A percentile compares a stretch with the other conserved stretches of the same genome.
phyloP scores from a whole-genome alignment of 2,797 vertebrate species.

The Chaetophractus vellerosus region DNA sequence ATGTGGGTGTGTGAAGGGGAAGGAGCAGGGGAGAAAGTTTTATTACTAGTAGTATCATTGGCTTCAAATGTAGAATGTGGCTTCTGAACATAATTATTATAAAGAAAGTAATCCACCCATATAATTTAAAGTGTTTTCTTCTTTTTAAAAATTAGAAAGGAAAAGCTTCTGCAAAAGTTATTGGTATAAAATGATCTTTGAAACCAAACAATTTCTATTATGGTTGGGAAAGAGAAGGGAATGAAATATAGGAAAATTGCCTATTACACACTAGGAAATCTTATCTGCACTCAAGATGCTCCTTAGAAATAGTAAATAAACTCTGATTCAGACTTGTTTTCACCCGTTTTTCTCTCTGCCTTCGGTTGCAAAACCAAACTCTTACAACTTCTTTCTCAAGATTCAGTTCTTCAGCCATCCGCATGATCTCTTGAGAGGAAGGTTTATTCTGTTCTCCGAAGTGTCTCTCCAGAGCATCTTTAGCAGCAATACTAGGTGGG shows the following conservation, averaged over 20 bases:
- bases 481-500: slow-evolving; percentile 94
- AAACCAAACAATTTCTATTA: slow-evolving; percentile 40
- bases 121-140: slow-evolving; percentile 26
- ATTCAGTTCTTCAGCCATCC: slow-evolving; percentile 97
- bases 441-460: slow-evolving; percentile 98
- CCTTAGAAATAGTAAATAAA: slow-evolving; percentile 93
- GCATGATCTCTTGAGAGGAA: slow-evolving; percentile 97
- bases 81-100: slow-evolving; percentile 60
- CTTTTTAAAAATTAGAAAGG: background rate
- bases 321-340: slow-evolving; percentile 98
- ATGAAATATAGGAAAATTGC: background rate
- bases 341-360: slow-evolving; percentile 98
- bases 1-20: background rate
- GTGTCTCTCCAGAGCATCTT: slow-evolving; percentile 97
- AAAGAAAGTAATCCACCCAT: background rate
- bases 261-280: background rate
- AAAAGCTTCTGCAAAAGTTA: background rate
- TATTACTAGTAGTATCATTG: background rate
- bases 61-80: background rate
- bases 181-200: slow-evolving; percentile 30
- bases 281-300: slow-evolving; percentile 93
- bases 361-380: slow-evolving; percentile 99
- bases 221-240: background rate
- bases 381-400: slow-evolving; percentile 99
- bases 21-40: background rate